Conservation (phyloP, 64 coral and sea anemone genomes). For the Platygyra sinensis region DNA sequence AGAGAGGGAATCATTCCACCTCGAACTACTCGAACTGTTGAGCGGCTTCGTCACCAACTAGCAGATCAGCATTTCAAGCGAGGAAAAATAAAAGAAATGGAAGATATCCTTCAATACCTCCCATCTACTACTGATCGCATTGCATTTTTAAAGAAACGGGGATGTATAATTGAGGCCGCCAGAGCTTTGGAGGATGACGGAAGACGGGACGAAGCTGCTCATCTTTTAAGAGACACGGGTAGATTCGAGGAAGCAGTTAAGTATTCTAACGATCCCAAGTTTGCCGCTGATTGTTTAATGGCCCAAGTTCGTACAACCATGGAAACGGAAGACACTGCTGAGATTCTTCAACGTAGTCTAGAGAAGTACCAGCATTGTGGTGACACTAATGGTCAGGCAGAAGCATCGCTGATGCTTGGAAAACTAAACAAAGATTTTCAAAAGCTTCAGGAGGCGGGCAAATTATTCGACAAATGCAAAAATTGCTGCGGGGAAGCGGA, state of each 20-base stretch:
- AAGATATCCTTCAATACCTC: constrained; percentile 57
- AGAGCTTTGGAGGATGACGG: constrained; percentile 57
- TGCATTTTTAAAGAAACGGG: constrained; percentile 64
- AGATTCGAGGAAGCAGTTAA: constrained; percentile 58
- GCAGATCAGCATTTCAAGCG: constrained; percentile 67
- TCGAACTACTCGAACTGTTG: constrained; percentile 64
- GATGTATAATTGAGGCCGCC: constrained; percentile 57
- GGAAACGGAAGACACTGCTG: not conserved
- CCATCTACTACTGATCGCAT: constrained; percentile 72
- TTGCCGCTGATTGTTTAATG: constrained; percentile 72
- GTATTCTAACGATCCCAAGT: constrained; percentile 58
- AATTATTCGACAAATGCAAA: constrained; percentile 51
- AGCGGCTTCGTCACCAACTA: constrained; percentile 72
- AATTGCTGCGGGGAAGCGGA: constrained; percentile 80
- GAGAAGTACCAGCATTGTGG: constrained; percentile 38
- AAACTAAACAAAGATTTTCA: constrained; percentile 7
- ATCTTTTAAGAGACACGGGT: constrained; percentile 44
- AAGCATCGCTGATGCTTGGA: constrained; percentile 56
- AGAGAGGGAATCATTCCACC: constrained; percentile 69
- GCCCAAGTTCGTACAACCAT: constrained; percentile 27
- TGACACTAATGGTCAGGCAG: constrained; percentile 58
- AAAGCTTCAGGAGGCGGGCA: constrained; percentile 46
- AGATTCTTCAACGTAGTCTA: constrained; percentile 41
- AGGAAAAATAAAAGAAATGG: constrained; percentile 58
- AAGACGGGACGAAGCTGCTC: constrained; percentile 57